Conservation (phyloP, 35 echinoderm and acorn worm species). For the Chiridota heheva region DNA sequence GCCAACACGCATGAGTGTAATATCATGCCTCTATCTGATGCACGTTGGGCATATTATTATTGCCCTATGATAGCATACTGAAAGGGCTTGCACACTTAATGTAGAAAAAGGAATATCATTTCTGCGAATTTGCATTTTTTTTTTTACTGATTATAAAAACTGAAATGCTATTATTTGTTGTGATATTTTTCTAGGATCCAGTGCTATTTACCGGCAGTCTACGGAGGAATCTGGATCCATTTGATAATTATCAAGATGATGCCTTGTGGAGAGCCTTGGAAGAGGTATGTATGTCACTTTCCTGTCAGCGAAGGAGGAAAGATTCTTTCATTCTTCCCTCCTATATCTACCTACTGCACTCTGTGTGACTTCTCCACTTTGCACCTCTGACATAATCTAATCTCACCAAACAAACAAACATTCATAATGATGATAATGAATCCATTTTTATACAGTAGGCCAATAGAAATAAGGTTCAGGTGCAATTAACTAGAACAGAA, state of each 20-base stretch:
- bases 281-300: conserved; percentile 87
- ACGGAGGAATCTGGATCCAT: conserved; percentile 82
- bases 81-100: background rate
- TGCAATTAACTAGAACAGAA: too few species aligned
- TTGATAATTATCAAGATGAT: conserved; percentile 55
- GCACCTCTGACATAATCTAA: too few species aligned
- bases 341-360: background rate
- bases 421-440: background rate
- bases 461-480: background rate
- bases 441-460: background rate
- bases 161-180: background rate
- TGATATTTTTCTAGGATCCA: conserved; percentile 66
- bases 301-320: background rate
- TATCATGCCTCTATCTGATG: background rate
- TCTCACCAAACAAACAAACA: too few species aligned
- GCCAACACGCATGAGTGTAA: background rate
- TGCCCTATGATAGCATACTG: background rate
- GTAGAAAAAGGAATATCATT: background rate
- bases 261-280: conserved; percentile 76
- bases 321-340: background rate
- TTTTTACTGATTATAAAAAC: background rate
- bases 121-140: background rate
- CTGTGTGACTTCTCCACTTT: background rate
- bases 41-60: background rate
- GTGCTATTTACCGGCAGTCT: conserved; percentile 87